Percentiles rank a stretch among this genome's conserved stretches.
phyloP scores from a whole-genome alignment of 1,140 invertebrate genomes.

The Marisa cornuarietis region DNA sequence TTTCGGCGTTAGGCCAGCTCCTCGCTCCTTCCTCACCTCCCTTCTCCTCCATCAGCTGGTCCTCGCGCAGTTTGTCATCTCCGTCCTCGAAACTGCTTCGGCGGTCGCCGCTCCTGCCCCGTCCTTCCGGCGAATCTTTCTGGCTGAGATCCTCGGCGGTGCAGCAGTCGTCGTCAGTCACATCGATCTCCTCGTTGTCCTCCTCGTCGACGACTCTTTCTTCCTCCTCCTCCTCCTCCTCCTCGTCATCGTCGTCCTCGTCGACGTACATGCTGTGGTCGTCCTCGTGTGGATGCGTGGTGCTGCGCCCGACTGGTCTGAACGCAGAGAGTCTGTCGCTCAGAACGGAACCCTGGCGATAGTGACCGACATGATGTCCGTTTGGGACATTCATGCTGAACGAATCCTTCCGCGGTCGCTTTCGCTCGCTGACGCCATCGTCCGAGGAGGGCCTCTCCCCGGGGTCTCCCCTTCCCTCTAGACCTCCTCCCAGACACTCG shows the following conservation, averaged over 20 bases:
- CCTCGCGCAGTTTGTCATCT: background rate
- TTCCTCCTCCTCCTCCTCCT: constrained; percentile 28
- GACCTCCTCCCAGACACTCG: constrained; percentile 2
- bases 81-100: background rate
- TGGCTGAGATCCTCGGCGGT: constrained; percentile 9
- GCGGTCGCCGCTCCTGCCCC: background rate
- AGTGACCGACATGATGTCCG: constrained; percentile 12
- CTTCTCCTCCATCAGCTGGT: background rate
- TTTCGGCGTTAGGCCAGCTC: background rate
- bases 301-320: constrained; percentile 28
- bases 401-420: background rate
- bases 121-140: constrained; percentile 2
- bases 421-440: background rate
- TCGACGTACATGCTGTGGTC: constrained; percentile 11
- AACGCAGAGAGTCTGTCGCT: constrained; percentile 39
- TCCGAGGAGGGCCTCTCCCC: background rate
- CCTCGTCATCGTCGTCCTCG: constrained; percentile 10
- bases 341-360: constrained; percentile 1
- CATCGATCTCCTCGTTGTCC: constrained; percentile 43
- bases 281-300: constrained; percentile 2
- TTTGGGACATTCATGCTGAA: constrained; percentile 18
- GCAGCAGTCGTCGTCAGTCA: constrained; percentile 30
- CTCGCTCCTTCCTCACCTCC: background rate
- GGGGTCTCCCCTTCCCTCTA: background rate
- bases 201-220: constrained; percentile 28